These are phyloP conservation scores for Anser cygnoides DNA, from an alignment of 2,113 vertebrate genomes.

Conservation along the genomic window DNA sequence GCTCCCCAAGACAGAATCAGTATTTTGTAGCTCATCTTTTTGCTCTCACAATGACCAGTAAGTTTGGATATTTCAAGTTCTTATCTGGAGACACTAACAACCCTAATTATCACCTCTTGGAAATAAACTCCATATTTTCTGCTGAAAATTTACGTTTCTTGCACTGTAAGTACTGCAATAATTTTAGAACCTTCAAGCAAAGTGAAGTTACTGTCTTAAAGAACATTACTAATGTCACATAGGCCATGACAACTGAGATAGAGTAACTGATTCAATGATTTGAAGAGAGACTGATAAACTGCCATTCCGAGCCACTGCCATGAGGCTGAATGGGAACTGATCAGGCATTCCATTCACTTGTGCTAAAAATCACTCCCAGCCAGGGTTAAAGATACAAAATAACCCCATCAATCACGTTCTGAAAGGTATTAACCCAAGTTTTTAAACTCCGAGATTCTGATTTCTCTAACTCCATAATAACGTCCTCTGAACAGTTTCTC, in stretches of 20 bases:
- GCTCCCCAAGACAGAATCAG: neutral
- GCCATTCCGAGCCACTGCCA: neutral
- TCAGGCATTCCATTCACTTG: neutral
- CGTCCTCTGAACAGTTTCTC: neutral
- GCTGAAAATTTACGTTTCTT: neutral
- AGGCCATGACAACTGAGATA: neutral
- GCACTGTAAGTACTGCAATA: neutral
- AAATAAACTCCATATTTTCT: neutral
- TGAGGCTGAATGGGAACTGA: neutral
- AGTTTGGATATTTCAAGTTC: neutral
- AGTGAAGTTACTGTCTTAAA: neutral
- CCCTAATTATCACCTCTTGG: neutral
- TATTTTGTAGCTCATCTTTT: neutral
- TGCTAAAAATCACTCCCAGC: neutral
- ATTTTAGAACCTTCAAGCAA: neutral
- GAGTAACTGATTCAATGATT: neutral
- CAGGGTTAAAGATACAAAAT: neutral
- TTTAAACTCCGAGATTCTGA: neutral
- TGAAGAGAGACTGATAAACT: neutral
- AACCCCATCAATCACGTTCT: neutral
- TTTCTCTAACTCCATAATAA: slow-evolving; percentile 5
- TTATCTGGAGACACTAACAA: neutral
- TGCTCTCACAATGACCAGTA: neutral
- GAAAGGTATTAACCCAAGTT: neutral
- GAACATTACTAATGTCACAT: neutral